Conservation (phyloP, 2,797 vertebrate genomes). For the Crocodylus rhombifer region DNA sequence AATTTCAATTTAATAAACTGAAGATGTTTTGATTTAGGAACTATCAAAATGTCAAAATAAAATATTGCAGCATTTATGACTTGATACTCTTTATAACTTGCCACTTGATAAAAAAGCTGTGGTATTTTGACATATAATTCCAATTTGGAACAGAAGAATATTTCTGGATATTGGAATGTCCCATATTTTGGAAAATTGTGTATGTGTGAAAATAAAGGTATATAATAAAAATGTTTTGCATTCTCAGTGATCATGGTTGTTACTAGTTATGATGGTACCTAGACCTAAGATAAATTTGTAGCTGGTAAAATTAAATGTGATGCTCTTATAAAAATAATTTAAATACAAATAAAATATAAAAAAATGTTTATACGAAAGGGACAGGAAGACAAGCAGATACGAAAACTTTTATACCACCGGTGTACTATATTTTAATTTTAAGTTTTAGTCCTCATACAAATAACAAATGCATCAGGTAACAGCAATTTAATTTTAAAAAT, state of each 20-base stretch:
- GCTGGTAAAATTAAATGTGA: neutral
- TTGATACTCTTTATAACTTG: too few relatives aligned
- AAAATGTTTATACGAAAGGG: neutral
- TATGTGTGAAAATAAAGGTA: neutral
- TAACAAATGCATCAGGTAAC: neutral
- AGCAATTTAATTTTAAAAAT: neutral
- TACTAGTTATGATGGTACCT: fast-evolving
- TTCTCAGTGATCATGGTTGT: neutral
- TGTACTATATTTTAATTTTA: too few relatives aligned
- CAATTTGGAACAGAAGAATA: neutral
- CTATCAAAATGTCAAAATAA: neutral
- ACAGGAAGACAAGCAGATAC: neutral
- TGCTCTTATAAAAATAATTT: neutral
- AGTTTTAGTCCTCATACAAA: neutral
- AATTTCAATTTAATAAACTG: neutral
- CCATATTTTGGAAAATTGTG: neutral
- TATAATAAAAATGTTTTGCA: neutral
- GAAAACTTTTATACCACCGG: too few relatives aligned
- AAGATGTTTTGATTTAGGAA: neutral
- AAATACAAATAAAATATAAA: fast-evolving
- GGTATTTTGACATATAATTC: neutral
- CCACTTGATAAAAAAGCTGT: neutral
- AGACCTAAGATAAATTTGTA: neutral
- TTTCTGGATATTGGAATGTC: neutral
- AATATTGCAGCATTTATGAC: neutral